Base-by-base conservation (phyloP, 2,888 invertebrate species). In the Hipparchia semele region DNA sequence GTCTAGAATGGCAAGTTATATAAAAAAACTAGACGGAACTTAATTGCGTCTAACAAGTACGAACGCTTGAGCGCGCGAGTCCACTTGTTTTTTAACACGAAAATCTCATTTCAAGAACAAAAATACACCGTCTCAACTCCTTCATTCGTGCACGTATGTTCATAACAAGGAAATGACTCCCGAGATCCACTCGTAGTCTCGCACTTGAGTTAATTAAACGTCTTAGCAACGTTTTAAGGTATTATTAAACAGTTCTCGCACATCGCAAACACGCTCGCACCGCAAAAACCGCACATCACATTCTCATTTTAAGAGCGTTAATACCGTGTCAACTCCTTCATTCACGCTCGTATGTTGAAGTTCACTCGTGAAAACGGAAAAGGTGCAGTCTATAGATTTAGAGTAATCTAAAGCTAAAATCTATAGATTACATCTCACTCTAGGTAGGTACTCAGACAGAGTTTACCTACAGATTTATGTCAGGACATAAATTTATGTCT, bases 141-240 rank as follows among this genome's bases (percentile, higher is more conserved):
- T 75, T 73, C 88, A 79, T 82, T 79, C 81, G 79, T 82, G 81
- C 90, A 89, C 89, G 88, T 89, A 75, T 80, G 75, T 81, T 83
- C 84, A 84, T 88, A 89, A 89, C 84, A 80, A 80, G 83, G 78
- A 81, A 85, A 86, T 80, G 81, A 81, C 83, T 80, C 83, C 71
- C 64, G 68, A 67, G 58, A 72, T 23, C 39, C 60, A 59, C 68
- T 65, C 62, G 13, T 51, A 13, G 58, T 51, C 78, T 58, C 77
- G 46, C 82, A 82, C 84, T 86, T 77, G 74, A 87, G 86, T 88
- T 90, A 90, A 90, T 90, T 90, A 90, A 87, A 88, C 83, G 83
- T 83, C 82, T 79, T 79, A 82, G 80, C 79, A 79, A 76, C 76
- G 79, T 84, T 85, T 84, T 80, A 80, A 84, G 75, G 78, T 82